Percentiles rank a stretch among this genome's conserved stretches.
phyloP scores from a whole-genome alignment of 2,113 vertebrate species.

The Cettia cetti region DNA sequence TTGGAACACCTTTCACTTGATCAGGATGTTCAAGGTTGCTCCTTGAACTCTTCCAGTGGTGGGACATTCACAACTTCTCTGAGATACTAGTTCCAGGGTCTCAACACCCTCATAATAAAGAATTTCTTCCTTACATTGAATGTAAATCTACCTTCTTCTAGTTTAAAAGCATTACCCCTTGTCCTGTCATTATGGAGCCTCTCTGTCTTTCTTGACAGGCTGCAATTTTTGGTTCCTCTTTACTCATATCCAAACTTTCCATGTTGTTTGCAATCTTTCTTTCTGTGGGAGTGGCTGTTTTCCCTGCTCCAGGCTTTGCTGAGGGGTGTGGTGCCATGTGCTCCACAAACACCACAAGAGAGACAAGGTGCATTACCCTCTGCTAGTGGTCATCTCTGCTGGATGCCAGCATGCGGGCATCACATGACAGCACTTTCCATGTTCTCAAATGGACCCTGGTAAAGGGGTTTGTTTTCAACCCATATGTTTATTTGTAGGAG shows the following conservation, averaged over 20 bases:
- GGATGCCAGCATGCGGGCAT: accelerated
- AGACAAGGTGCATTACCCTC: accelerated
- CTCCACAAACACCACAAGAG: not conserved
- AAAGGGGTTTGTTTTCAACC: not conserved
- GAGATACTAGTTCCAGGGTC: not conserved
- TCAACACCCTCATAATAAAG: not conserved
- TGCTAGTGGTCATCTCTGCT: not conserved
- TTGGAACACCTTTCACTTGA: not conserved
- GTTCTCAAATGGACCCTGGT: not conserved
- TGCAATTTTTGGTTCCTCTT: not conserved
- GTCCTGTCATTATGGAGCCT: not conserved
- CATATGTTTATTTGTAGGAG: not conserved
- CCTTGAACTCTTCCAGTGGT: not conserved
- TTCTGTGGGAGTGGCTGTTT: not conserved
- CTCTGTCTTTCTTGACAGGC: not conserved
- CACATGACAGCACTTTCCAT: not conserved
- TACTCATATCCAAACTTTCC: not conserved
- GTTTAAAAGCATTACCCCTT: not conserved
- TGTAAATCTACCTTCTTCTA: not conserved
- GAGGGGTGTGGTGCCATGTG: not conserved
- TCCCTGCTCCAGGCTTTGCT: not conserved
- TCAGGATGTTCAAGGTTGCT: not conserved
- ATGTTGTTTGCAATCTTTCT: not conserved
- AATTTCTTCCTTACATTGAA: not conserved
- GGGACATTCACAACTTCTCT: not conserved